Conservation (phyloP, 2,888 invertebrate species). For the Lysandra coridon region DNA sequence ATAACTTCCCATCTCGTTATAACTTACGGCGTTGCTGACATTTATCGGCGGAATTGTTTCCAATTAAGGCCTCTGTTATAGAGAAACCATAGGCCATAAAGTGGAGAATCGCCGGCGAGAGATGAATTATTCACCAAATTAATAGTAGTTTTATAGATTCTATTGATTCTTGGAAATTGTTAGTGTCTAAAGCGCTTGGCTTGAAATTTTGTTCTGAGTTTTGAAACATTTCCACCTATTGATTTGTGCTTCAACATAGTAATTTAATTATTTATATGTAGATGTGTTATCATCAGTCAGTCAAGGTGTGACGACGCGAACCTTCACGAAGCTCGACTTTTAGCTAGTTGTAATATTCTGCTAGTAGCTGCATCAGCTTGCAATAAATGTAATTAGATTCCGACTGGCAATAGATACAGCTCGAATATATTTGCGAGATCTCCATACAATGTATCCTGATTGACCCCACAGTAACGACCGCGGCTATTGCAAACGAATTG, state of each 20-base stretch:
- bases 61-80: slow-evolving; percentile 11
- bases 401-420: slow-evolving; percentile 3
- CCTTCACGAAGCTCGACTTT: no score
- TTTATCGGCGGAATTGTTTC: slow-evolving; percentile 28
- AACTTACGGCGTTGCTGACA: slow-evolving; percentile 18
- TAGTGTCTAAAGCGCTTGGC: not conserved
- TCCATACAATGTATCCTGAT: slow-evolving; percentile 8
- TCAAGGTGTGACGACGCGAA: no score
- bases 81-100: slow-evolving; percentile 13
- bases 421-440: not conserved
- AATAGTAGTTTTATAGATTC: slow-evolving; percentile 4
- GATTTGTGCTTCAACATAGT: no score
- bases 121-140: slow-evolving; percentile 21
- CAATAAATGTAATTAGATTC: not conserved
- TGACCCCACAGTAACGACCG: not conserved
- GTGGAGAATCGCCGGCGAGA: not conserved
- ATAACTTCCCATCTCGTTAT: slow-evolving; percentile 23
- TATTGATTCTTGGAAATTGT: not conserved
- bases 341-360: no score
- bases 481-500: slow-evolving; percentile 6
- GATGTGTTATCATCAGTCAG: no score
- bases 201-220: not conserved
- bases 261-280: no score
- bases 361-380: not conserved
- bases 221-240: not conserved